Evolutionary conservation across 2,888 invertebrate genomes (phyloP), one percentile per base, ranked within the genome.

Genomic region (Empis stercorea): DNA sequence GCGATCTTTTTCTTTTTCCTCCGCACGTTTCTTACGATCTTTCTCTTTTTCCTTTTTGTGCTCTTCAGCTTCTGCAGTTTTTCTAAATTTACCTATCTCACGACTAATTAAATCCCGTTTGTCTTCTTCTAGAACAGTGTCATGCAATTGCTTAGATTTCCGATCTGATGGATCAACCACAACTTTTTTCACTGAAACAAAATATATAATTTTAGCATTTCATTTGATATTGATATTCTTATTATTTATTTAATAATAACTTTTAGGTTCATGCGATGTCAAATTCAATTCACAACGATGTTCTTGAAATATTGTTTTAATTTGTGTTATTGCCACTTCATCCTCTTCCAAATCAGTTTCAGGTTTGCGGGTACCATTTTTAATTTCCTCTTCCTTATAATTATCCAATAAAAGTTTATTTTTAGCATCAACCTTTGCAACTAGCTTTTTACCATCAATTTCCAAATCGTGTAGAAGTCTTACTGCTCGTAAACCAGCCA

Each of bases 371-470:
- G 67, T 66, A n/a, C 73, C 73, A 34, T 77, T 76, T 54, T 72
- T 73, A 50, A 76, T 65, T 62, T 78, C 74, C 60, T 81, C 80
- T 54, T 86, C 84, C 76, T 92, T 92, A 70, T 91, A 96, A 53
- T 91, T 87, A 67, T 95, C 94, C 55, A 97, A 77, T 52, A 92
- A 80, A 49, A 87, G 84, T 75, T 93, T 92, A 60, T 95, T 94
- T 76, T 97, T 97, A 51, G 94, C 92, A 73, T 97, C 97, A 23
- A 95, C 94, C 72, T 93, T 89, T 27, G 95, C 96, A 49, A 97
- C 87, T 57, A 99, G 76, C 62, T 84, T 84, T 71, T 92, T 94
- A 57, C 92, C 95, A 48, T 89, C 92, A 45, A 99, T 81, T 67
- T 84, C 81, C 68, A 92, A 81, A 59, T 93, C 92, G 71, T 96